Percentiles rank a stretch among this genome's conserved stretches.
These are phyloP conservation scores for Montipora capricornis DNA, from an alignment of 64 coral and sea anemone species.

Conservation along the genomic window DNA sequence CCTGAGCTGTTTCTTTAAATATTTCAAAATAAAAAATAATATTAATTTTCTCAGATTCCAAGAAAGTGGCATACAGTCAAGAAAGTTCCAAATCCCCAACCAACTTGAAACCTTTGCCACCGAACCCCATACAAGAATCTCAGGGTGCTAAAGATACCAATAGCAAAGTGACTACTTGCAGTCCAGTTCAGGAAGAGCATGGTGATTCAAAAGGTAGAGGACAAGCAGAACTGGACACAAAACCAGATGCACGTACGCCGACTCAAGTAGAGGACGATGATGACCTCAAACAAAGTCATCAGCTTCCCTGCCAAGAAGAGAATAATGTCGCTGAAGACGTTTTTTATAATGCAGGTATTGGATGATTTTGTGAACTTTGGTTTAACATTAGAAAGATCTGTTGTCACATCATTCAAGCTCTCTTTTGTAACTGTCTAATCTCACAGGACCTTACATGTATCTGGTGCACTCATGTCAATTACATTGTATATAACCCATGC, in stretches of 20 bases:
- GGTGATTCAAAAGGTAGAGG: not conserved
- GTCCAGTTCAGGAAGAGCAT: not conserved
- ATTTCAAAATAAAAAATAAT: too few species aligned
- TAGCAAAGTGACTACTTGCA: not conserved
- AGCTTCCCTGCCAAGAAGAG: not conserved
- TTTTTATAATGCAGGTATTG: conserved; percentile 31
- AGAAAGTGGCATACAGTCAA: not conserved
- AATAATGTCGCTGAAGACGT: not conserved
- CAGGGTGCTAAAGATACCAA: not conserved
- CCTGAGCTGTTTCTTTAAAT: too few species aligned
- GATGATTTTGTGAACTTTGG: too few species aligned
- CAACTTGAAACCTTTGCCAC: not conserved
- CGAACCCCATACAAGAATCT: conserved; percentile 8
- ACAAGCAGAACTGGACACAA: not conserved
- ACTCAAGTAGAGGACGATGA: conserved; percentile 1
- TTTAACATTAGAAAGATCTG: too few species aligned
- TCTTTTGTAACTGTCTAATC: too few species aligned
- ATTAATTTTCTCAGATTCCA: not conserved
- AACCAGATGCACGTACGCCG: not conserved
- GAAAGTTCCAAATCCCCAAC: not conserved
- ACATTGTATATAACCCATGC: too few species aligned
- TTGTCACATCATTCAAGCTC: too few species aligned
- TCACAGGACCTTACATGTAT: too few species aligned
- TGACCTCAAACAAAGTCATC: not conserved
- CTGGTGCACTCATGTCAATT: too few species aligned